phyloP scores from a whole-genome alignment of 53 echinoderm and acorn worm species.

The Apostichopus leukothele region DNA sequence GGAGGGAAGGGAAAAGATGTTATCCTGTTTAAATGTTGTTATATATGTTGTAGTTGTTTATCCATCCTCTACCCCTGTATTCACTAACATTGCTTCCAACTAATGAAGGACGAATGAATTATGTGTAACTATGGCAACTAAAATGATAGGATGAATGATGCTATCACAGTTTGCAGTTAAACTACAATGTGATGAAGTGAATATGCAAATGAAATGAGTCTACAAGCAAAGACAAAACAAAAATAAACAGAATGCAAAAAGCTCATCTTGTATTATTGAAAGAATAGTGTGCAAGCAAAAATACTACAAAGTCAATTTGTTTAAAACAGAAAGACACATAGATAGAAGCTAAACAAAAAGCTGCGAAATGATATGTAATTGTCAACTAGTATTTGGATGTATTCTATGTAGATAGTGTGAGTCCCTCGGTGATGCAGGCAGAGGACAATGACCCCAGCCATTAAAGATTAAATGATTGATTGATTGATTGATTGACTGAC shows the following conservation, averaged over 20 bases:
- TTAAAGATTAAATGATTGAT: not conserved
- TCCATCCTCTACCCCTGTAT: not conserved
- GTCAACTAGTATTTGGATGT: not conserved
- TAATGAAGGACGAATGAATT: not conserved
- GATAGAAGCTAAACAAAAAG: slow-evolving; percentile 1
- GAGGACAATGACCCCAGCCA: slow-evolving; percentile 34
- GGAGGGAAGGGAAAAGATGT: not conserved
- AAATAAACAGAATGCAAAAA: slow-evolving; percentile 7
- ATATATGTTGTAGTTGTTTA: not conserved
- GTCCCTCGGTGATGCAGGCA: slow-evolving; percentile 22
- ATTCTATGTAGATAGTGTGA: slow-evolving; percentile 11
- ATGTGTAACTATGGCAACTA: not conserved
- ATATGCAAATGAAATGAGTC: slow-evolving; percentile 38
- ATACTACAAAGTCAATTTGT: not conserved
- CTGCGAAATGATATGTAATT: slow-evolving; percentile 6
- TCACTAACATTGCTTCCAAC: not conserved
- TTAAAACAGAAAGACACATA: slow-evolving; percentile 15
- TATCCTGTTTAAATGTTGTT: not conserved
- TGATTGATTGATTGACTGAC: slow-evolving; percentile 5
- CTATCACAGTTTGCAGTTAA: slow-evolving; percentile 18
- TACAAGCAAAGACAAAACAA: slow-evolving; percentile 17
- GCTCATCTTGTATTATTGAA: slow-evolving; percentile 14
- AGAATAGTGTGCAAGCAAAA: slow-evolving; percentile 1
- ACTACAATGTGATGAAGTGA: slow-evolving; percentile 36
- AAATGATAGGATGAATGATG: not conserved